Percentiles rank a stretch among this genome's conserved stretches.
These are phyloP conservation scores for Allygus modestus DNA, from an alignment of 2,888 invertebrate genomes.

Conservation along the genomic window DNA sequence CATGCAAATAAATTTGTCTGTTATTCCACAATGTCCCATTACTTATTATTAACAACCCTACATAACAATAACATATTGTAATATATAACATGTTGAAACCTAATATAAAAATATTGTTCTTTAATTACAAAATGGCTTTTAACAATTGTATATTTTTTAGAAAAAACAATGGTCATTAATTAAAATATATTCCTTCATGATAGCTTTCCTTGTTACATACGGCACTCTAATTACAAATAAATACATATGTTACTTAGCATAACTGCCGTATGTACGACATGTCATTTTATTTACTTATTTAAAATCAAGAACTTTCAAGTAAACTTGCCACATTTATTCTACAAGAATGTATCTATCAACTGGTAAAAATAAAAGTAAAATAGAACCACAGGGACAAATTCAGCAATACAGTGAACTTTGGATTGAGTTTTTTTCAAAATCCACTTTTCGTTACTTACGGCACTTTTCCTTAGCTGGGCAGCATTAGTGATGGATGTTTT, in stretches of 20 bases:
- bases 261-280: constrained; percentile 33
- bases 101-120: constrained; percentile 36
- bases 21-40: constrained; percentile 34
- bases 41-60: constrained; percentile 42
- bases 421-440: constrained; percentile 36
- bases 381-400: constrained; percentile 24
- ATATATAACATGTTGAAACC: constrained; percentile 34
- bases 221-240: constrained; percentile 38
- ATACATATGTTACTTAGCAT: constrained; percentile 41
- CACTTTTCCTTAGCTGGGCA: no score
- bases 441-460: constrained; percentile 20
- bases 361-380: constrained; percentile 43
- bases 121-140: constrained; percentile 26
- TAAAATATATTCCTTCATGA: constrained; percentile 34
- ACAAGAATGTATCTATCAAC: constrained; percentile 45
- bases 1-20: constrained; percentile 23
- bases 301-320: constrained; percentile 29
- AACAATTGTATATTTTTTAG: constrained; percentile 30
- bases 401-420: constrained; percentile 43
- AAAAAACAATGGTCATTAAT: constrained; percentile 36
- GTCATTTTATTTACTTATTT: constrained; percentile 39
- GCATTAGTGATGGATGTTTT: no score
- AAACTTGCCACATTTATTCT: constrained; percentile 45
- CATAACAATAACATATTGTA: no score
- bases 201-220: constrained; percentile 42